Percentiles rank a stretch among this genome's conserved stretches.
Evolutionary conservation across 2,113 vertebrate species (phyloP).

Genomic region (Phyllostomus discolor): DNA sequence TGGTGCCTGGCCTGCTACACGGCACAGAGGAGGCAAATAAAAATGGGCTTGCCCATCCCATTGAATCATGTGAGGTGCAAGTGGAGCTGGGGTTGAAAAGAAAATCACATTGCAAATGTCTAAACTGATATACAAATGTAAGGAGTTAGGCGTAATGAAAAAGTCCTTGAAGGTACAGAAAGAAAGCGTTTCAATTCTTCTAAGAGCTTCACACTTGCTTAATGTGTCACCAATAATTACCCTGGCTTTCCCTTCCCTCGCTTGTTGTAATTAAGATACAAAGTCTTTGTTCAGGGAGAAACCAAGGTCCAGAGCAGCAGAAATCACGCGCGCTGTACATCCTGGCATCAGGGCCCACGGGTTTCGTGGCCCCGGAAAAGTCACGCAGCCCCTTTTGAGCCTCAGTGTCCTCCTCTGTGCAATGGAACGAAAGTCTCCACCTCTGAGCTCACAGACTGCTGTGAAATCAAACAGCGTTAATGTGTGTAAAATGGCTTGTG

Average conservation of each 20-base stretch:
- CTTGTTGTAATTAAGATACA: constrained; percentile 47
- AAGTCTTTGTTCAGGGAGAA: constrained; percentile 1
- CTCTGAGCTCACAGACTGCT: not conserved
- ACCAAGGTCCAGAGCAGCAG: not conserved
- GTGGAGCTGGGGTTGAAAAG: not conserved
- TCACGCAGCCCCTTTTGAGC: accelerated
- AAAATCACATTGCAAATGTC: not conserved
- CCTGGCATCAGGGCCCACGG: accelerated
- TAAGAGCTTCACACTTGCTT: constrained; percentile 44
- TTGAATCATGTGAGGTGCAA: not conserved
- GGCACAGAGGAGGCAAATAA: not conserved
- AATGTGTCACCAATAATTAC: constrained; percentile 58
- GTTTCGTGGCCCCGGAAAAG: not conserved
- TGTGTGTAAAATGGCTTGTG: not conserved
- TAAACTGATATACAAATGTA: constrained; percentile 28
- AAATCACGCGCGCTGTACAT: not conserved
- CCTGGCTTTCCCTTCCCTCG: constrained; percentile 18
- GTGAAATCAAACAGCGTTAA: not conserved
- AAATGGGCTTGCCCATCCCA: not conserved
- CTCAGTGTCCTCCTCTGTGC: not conserved
- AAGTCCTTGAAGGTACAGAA: constrained; percentile 49
- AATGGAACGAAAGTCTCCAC: not conserved
- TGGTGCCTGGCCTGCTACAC: no score
- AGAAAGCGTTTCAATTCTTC: constrained; percentile 37
- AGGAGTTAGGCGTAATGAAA: constrained; percentile 34